Evolutionary conservation across 1,140 invertebrate genomes (phyloP).

Genomic region (Pentalonia nigronervosa): DNA sequence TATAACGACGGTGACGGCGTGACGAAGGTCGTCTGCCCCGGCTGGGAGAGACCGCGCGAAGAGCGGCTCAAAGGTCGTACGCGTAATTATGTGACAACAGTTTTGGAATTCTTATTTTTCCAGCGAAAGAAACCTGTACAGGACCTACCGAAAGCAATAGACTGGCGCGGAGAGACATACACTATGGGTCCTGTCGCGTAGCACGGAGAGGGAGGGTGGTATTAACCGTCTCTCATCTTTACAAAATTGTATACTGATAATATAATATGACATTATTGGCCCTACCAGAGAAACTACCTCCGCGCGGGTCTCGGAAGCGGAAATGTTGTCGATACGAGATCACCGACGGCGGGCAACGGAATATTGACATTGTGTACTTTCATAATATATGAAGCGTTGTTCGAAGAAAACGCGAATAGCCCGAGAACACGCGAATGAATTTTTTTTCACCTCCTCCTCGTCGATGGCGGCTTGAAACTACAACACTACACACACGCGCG

Average conservation of each 20-base stretch:
- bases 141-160: not conserved
- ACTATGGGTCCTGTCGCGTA: not conserved
- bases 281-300: not conserved
- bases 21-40: not conserved
- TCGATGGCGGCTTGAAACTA: not conserved
- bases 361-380: not conserved
- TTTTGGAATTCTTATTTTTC: not conserved
- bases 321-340: not conserved
- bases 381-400: not conserved
- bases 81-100: not conserved
- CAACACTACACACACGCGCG: not conserved
- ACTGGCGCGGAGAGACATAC: not conserved
- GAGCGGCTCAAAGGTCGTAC: not conserved
- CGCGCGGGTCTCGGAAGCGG: not conserved
- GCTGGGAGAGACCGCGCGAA: too few species aligned
- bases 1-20: not conserved
- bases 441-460: too few species aligned
- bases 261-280: not conserved
- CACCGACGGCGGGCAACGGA: not conserved
- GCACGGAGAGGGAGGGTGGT: too few species aligned
- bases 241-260: not conserved
- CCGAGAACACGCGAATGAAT: not conserved
- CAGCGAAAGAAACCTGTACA: not conserved
- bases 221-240: too few species aligned
- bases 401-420: not conserved